Evolutionary conservation across 2,888 invertebrate genomes (phyloP).

Genomic region (Cantharis rustica): DNA sequence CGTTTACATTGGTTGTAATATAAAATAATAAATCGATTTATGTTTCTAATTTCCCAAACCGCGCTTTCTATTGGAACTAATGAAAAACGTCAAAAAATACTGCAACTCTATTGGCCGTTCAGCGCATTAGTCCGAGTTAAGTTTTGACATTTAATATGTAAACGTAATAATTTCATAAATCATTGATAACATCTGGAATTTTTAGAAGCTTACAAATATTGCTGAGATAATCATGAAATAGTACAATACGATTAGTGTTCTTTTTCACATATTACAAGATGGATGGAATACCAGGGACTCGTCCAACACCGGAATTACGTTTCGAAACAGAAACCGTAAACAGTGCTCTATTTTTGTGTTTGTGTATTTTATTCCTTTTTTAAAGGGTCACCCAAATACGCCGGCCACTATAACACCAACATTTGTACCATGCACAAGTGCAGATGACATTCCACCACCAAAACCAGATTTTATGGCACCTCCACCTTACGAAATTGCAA

Average conservation of each 20-base stretch:
- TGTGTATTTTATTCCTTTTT: background rate
- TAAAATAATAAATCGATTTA: background rate
- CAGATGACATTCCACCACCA: conserved; percentile 77
- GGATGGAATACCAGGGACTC: conserved; percentile 16
- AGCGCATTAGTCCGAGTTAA: background rate
- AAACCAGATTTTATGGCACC: conserved; percentile 85
- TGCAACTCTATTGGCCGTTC: background rate
- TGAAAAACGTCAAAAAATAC: background rate
- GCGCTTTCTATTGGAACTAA: background rate
- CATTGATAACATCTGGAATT: background rate
- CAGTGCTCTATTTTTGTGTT: background rate
- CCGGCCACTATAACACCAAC: background rate
- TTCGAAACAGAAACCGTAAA: conserved; percentile 21
- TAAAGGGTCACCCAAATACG: background rate
- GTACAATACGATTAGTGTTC: background rate
- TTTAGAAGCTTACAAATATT: background rate
- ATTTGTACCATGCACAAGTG: conserved; percentile 44
- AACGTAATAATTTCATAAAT: background rate
- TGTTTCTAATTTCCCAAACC: background rate
- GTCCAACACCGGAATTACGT: conserved; percentile 12
- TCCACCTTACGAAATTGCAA: conserved; percentile 84
- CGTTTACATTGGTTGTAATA: background rate
- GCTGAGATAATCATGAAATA: background rate
- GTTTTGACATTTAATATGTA: background rate
- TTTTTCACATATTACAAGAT: conserved; percentile 3